phyloP scores from a whole-genome alignment of 2,113 vertebrate species.

The Protobothrops mucrosquamatus region DNA sequence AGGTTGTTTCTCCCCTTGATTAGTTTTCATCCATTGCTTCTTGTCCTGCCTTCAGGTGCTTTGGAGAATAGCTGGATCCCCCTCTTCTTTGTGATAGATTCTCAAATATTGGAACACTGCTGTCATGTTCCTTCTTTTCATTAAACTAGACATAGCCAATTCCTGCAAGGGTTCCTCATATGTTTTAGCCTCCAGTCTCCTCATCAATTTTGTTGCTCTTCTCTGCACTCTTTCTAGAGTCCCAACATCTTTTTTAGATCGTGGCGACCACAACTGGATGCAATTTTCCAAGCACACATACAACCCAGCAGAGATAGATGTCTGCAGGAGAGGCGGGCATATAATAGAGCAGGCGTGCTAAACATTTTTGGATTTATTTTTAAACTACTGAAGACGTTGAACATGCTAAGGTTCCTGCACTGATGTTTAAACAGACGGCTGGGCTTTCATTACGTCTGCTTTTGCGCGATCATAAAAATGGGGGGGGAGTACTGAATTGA shows the following conservation, averaged over 20 bases:
- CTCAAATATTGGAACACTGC: no score
- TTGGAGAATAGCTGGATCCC: no score
- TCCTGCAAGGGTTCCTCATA: background rate
- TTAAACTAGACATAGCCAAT: background rate
- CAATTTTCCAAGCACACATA: background rate
- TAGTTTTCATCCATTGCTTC: no score
- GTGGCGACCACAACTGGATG: background rate
- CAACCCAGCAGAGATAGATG: background rate
- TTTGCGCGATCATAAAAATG: background rate
- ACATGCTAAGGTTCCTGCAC: background rate
- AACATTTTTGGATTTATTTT: conserved; percentile 9
- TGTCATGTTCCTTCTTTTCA: no score
- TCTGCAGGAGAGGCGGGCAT: background rate
- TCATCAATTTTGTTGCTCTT: background rate
- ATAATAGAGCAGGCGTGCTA: background rate
- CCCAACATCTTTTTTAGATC: background rate
- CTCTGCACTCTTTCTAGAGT: background rate
- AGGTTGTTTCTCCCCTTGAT: no score
- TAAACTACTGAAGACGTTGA: background rate
- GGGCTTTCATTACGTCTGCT: background rate
- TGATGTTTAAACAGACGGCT: background rate
- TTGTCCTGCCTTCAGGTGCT: no score
- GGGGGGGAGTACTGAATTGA: background rate
- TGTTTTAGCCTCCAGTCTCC: background rate
- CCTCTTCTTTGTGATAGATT: no score